Evolutionary conservation across 1,140 invertebrate genomes (phyloP), one percentile per base, ranked within the genome.

Genomic region (Drosophila repleta): DNA sequence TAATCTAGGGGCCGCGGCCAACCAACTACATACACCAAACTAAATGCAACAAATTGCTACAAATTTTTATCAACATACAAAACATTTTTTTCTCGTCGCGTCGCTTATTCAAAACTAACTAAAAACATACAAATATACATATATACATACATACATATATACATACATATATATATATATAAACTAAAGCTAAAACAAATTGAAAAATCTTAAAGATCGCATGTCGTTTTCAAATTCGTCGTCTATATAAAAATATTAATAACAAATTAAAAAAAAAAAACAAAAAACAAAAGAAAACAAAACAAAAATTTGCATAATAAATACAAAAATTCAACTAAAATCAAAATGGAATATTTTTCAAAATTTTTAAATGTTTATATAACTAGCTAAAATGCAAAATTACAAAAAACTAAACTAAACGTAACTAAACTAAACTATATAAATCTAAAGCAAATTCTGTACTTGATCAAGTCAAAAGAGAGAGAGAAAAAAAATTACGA

Each of bases 21-120:
- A 82, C 55, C 53, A 84, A 87, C 82, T 87, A 85, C 64, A 82
- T 69, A 85, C 82, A 87, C 77, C 82, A 85, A 85, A 85, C 81
- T 85, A 85, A 85, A 85, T 85, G 81, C 81, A 84, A 85, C 81
- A 85, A 85, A 85, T 85, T 85, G 81, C 77, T 85, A 85, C 81
- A 85, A 85, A 85, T 85, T 85, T 79, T 82, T 84, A 81, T 74
- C 79, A 72, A 66, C 75, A 78, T 66, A 60, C 60, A 69, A n/a
- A n/a, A n/a, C n/a, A 74, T 72, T 62, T 76, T 76, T 78, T 82
- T 69, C 65, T 67, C 32, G 48, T 67, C 63, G 69, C 69, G 63
- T 67, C 67, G 68, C 64, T 80, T 80, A 76, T 80, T 69, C 79
- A 58, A 43, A 43, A 43, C 39, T 15, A 43, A 43, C 39, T 15